phyloP scores from a whole-genome alignment of 2,113 vertebrate genomes.

The Brevimyrus niger region DNA sequence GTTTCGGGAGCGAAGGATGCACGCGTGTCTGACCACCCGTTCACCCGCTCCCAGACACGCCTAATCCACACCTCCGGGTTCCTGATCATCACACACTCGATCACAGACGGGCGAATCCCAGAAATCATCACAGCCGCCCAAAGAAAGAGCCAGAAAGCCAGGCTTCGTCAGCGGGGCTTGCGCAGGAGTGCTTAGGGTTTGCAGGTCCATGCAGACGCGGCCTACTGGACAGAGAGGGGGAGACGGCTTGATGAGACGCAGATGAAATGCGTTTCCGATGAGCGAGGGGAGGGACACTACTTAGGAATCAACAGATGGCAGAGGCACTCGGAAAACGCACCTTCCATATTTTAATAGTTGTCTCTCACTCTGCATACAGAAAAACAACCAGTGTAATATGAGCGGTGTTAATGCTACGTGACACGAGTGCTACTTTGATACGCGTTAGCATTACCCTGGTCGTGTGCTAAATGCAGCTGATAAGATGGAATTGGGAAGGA shows the following conservation, averaged over 20 bases:
- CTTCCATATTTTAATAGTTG: conserved; percentile 55
- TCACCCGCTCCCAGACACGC: background rate
- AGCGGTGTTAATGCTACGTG: conserved; percentile 54
- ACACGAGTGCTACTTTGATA: conserved; percentile 66
- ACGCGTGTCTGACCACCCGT: background rate
- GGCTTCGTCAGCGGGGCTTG: conserved; percentile 46
- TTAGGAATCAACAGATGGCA: conserved; percentile 46
- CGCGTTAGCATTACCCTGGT: conserved; percentile 47
- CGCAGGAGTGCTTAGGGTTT: conserved; percentile 35
- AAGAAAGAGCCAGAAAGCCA: conserved; percentile 32
- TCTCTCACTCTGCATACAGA: conserved; percentile 50
- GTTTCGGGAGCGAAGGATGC: background rate
- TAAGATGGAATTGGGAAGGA: conserved; percentile 58
- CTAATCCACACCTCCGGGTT: background rate
- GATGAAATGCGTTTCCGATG: conserved; percentile 20
- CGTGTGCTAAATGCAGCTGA: conserved; percentile 56
- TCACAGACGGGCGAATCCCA: conserved; percentile 27
- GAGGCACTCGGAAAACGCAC: conserved; percentile 36
- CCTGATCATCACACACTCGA: conserved; percentile 35
- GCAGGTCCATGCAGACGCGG: conserved; percentile 46
- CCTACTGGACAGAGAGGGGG: conserved; percentile 32
- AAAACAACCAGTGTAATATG: conserved; percentile 54
- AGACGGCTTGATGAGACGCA: conserved; percentile 3
- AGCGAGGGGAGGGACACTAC: conserved; percentile 32
- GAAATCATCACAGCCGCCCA: conserved; percentile 39